These are phyloP conservation scores for Eristalis pertinax DNA, from an alignment of 2,888 invertebrate species.

Conservation along the genomic window DNA sequence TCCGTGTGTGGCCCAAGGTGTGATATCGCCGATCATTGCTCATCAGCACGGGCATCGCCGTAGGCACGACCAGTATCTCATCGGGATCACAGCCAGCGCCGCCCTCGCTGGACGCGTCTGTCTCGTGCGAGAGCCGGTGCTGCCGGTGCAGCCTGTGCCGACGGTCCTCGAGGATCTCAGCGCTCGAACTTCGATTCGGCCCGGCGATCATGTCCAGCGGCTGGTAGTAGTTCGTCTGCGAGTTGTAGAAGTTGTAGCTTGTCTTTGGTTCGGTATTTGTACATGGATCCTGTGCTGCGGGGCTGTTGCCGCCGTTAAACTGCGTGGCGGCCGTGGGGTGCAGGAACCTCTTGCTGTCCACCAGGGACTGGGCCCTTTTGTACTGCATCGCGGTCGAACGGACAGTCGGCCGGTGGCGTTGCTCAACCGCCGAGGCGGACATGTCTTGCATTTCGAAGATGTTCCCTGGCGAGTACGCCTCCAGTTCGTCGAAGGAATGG, in stretches of 20 bases:
- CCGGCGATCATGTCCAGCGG: constrained; percentile 68
- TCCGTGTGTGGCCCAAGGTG: constrained; percentile 80
- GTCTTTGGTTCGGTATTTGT: constrained; percentile 74
- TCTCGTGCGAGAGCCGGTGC: constrained; percentile 50
- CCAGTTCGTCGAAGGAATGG: constrained; percentile 67
- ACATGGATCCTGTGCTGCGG: constrained; percentile 57
- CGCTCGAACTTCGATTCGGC: constrained; percentile 79
- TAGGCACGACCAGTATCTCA: constrained; percentile 78
- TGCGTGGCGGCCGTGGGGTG: constrained; percentile 73
- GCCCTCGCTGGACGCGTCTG: constrained; percentile 38
- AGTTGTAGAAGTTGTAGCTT: constrained; percentile 73
- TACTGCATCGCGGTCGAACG: constrained; percentile 72
- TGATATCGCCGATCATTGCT: constrained; percentile 79
- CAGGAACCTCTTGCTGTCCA: constrained; percentile 74
- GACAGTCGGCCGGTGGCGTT: constrained; percentile 60
- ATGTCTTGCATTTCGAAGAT: constrained; percentile 79
- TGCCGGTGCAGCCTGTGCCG: constrained; percentile 74
- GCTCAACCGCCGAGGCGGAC: constrained; percentile 62
- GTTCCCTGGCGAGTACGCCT: constrained; percentile 74
- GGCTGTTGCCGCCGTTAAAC: constrained; percentile 73
- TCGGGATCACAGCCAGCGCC: constrained; percentile 76
- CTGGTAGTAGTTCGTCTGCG: constrained; percentile 75
- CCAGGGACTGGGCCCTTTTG: constrained; percentile 76
- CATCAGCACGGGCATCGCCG: constrained; percentile 79
- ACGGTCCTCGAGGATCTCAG: constrained; percentile 79